Conservation (phyloP, 2,113 vertebrate species). For the Pseudonaja textilis region DNA sequence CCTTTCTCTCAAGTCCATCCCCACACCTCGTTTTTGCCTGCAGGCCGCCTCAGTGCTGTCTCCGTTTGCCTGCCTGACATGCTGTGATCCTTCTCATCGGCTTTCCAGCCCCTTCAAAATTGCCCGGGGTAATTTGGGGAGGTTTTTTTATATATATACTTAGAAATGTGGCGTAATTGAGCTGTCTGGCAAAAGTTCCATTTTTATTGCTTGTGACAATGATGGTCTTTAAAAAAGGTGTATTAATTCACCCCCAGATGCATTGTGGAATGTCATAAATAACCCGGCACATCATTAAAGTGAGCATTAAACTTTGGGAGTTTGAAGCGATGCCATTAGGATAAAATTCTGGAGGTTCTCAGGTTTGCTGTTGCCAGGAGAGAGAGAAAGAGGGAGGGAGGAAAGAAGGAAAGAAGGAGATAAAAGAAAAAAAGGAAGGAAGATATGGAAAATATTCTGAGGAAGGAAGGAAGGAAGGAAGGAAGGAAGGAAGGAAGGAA, state of each 20-base stretch:
- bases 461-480: too few species aligned
- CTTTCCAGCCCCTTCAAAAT: rapidly evolving
- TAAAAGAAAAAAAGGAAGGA: too few species aligned
- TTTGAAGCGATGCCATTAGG: slow-evolving; percentile 77
- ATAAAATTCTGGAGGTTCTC: slow-evolving; percentile 75
- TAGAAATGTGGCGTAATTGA: slow-evolving; percentile 69
- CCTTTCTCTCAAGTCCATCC: background rate
- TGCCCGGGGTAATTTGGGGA: background rate
- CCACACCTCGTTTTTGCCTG: background rate
- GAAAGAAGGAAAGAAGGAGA: too few species aligned
- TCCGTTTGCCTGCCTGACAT: background rate
- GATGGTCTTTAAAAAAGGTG: slow-evolving; percentile 75
- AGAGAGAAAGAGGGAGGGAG: background rate
- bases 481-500: too few species aligned
- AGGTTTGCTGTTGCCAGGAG: slow-evolving; percentile 46
- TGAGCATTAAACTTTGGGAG: slow-evolving; percentile 76
- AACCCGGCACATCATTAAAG: slow-evolving; percentile 78
- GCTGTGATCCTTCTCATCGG: background rate
- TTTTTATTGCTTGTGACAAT: slow-evolving; percentile 78
- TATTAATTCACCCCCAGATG: slow-evolving; percentile 78
- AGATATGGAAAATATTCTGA: too few species aligned
- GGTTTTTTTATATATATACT: slow-evolving; percentile 41
- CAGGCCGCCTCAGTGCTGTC: background rate
- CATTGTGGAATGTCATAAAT: slow-evolving; percentile 73
- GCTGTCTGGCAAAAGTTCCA: slow-evolving; percentile 65